Evolutionary conservation across 2,888 invertebrate species (phyloP), one percentile per base, ranked within the genome.

Genomic region (Endomychus coccineus): DNA sequence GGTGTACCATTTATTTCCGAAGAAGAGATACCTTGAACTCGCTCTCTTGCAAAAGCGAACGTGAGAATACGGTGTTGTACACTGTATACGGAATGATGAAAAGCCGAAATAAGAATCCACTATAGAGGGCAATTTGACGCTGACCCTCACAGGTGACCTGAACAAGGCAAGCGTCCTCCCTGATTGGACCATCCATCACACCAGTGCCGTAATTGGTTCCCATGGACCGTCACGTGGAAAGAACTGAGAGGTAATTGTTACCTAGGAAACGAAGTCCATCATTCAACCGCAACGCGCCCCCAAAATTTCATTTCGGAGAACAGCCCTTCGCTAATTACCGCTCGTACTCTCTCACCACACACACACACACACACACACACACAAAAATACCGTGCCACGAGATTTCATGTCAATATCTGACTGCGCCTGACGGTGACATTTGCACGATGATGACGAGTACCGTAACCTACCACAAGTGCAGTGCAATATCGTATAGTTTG

Each of bases 171-270:
- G 38, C 32, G 33, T 61, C 63, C 64, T 68, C 67, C 66, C 68
- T 70, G 71, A 72, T 72, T 72, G 72, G 72, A 68, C 70, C 68
- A 71, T 72, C 72, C 71, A 72, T 72, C 72, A 71, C 68, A 58
- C 56, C 56, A 55, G 59, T 59, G 56, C 60, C 61, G 67, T 69
- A 70, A 69, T 69, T 69, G 69, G 68, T 69, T 69, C 68, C 66
- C 68, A 69, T 67, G 65, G 59, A 62, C 60, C 51, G 54, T 56
- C 53, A 55, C 56, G 57, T 56, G 56, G 55, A 53, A 53, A 35
- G 45, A 43, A 48, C 54, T 49, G 45, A 56, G 54, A 53, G 52
- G 63, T 64, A 64, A 65, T 64, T 64, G 62, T 64, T 64, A 63
- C 62, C 63, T 62, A 62, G 59, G 59, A 55, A 52, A 54, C 54